phyloP scores from a whole-genome alignment of 2,888 invertebrate genomes.

The Pycnomerus fuliginosus region DNA sequence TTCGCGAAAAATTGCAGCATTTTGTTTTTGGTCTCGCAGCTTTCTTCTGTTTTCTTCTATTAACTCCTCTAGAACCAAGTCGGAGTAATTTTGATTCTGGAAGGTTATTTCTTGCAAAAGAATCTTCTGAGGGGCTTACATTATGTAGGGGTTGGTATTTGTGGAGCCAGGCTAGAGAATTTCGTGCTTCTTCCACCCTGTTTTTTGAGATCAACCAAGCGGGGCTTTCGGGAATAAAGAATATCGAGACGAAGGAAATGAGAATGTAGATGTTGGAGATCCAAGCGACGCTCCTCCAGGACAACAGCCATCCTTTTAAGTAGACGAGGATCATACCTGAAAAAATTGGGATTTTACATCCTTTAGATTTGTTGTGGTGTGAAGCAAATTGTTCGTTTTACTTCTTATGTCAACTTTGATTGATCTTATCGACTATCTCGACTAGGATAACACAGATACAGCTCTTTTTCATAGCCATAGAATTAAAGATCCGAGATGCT shows the following conservation, averaged over 20 bases:
- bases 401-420: too few species aligned
- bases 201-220: conserved; percentile 61
- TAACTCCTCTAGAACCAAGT: background rate
- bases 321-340: conserved; percentile 60
- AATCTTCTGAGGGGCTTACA: too few species aligned
- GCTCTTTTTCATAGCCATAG: too few species aligned
- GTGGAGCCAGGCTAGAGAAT: conserved; percentile 55
- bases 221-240: conserved; percentile 61
- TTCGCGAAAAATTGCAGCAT: too few species aligned
- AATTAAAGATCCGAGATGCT: too few species aligned
- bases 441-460: too few species aligned
- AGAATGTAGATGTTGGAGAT: conserved; percentile 56
- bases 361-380: too few species aligned
- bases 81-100: too few species aligned
- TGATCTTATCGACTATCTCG: too few species aligned
- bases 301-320: conserved; percentile 56
- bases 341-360: too few species aligned
- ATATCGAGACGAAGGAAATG: conserved; percentile 54
- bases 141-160: conserved; percentile 50
- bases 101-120: too few species aligned
- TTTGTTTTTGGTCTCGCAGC: background rate
- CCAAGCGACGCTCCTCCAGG: conserved; percentile 61
- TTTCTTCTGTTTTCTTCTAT: background rate
- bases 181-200: conserved; percentile 56
- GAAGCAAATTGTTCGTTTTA: too few species aligned